Percentiles rank a stretch among this genome's conserved stretches.
Evolutionary conservation across 2,113 vertebrate genomes (phyloP).

Genomic region (Oxyura jamaicensis): DNA sequence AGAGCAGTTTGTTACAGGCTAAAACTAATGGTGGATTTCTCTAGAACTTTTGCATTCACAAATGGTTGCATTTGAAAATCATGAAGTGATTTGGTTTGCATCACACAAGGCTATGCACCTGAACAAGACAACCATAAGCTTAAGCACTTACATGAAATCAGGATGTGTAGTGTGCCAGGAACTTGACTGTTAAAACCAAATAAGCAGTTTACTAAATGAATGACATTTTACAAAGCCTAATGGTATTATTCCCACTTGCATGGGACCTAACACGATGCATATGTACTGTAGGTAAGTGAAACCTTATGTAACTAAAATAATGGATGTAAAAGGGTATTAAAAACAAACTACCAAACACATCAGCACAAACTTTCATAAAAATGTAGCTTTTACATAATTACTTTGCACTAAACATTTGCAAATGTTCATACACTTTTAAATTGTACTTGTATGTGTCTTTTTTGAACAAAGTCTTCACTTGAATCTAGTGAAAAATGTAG

Average conservation of each 20-base stretch:
- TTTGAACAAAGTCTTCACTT: constrained; percentile 76
- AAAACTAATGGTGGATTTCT: constrained; percentile 67
- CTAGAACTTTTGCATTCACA: constrained; percentile 31
- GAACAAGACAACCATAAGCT: constrained; percentile 51
- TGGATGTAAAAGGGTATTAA: constrained; percentile 72
- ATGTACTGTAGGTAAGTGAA: constrained; percentile 75
- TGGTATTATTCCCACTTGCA: constrained; percentile 70
- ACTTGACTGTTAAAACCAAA: constrained; percentile 75
- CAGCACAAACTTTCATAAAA: constrained; percentile 77
- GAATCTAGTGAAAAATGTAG: constrained; percentile 75
- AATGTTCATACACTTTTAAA: constrained; percentile 75
- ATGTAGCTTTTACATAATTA: constrained; percentile 76
- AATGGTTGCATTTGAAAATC: constrained; percentile 60
- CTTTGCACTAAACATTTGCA: constrained; percentile 79
- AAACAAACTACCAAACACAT: constrained; percentile 67
- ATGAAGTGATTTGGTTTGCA: constrained; percentile 66
- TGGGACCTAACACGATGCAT: constrained; percentile 70
- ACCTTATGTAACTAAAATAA: constrained; percentile 73
- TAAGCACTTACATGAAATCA: constrained; percentile 59
- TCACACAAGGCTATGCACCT: constrained; percentile 44
- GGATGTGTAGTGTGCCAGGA: constrained; percentile 64
- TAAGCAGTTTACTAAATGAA: constrained; percentile 70
- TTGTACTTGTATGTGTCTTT: constrained; percentile 78
- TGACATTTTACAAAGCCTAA: constrained; percentile 68
- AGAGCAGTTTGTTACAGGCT: constrained; percentile 72